Conservation (phyloP, 2,113 vertebrate species). For the Heterotis niloticus region DNA sequence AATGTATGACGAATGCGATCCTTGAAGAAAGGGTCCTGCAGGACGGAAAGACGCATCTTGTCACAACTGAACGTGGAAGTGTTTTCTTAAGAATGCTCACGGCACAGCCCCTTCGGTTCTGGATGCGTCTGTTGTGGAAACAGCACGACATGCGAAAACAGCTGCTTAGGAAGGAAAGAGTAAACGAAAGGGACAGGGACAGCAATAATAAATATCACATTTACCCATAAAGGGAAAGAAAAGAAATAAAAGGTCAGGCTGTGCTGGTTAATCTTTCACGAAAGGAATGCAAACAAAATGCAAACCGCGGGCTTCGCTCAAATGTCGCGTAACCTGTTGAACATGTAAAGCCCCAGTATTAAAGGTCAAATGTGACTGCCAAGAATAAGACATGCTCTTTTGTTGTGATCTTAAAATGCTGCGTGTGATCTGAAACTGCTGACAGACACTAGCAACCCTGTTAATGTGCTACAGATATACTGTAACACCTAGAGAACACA, state of each 20-base stretch:
- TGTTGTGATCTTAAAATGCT: background rate
- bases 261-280: constrained; percentile 21
- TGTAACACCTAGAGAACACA: too few species aligned
- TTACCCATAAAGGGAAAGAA: background rate
- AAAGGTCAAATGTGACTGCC: constrained; percentile 5
- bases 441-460: too few species aligned
- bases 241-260: constrained; percentile 24
- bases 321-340: constrained; percentile 26
- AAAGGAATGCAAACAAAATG: constrained; percentile 36
- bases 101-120: background rate
- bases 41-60: background rate
- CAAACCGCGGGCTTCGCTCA: constrained; percentile 22
- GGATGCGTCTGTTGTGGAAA: background rate
- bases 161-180: background rate
- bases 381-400: background rate
- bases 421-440: too few species aligned
- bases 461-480: background rate
- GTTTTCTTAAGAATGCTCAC: too few species aligned
- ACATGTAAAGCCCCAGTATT: background rate
- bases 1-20: background rate
- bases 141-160: background rate
- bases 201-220: constrained; percentile 4
- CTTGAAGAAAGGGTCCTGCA: background rate
- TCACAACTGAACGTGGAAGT: too few species aligned
- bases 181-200: background rate